A percentile compares a stretch with the other conserved stretches of the same genome.
Conservation (phyloP, 1,140 invertebrate species). For the Coenobita brevimanus region DNA sequence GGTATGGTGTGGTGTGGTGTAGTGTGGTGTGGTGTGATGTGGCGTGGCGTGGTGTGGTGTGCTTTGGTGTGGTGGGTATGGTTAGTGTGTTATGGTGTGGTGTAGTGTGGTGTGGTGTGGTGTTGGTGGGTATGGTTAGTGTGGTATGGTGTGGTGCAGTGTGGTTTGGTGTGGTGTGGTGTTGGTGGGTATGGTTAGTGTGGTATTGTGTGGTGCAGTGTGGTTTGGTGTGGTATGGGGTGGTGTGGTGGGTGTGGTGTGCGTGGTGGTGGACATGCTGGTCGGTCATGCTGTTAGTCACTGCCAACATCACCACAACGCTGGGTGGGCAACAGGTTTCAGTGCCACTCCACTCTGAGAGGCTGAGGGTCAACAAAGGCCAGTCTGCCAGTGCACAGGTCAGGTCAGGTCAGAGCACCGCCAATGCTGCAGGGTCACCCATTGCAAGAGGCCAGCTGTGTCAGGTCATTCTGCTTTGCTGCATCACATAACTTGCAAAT, state of each 20-base stretch:
- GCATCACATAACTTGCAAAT: too few species aligned
- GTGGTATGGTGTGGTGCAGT: not conserved
- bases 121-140: not conserved
- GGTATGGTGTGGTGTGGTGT: not conserved
- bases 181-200: not conserved
- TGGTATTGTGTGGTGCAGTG: not conserved
- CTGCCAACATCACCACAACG: not conserved
- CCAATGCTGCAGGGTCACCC: too few species aligned
- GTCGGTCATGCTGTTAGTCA: not conserved
- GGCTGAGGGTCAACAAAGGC: too few species aligned
- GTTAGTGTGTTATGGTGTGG: not conserved
- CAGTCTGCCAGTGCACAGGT: too few species aligned
- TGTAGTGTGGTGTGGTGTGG: conserved; percentile 1
- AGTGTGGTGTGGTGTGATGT: not conserved
- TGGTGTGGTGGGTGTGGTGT: not conserved
- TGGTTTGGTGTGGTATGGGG: not conserved
- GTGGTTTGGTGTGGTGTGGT: not conserved
- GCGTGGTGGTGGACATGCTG: too few species aligned
- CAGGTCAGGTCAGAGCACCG: too few species aligned
- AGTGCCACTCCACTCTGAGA: too few species aligned
- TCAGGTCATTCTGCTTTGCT: too few species aligned
- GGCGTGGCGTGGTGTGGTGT: not conserved
- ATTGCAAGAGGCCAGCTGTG: too few species aligned
- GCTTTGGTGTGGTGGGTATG: not conserved
- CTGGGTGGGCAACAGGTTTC: too few species aligned